Evolutionary conservation across 1,140 invertebrate genomes (phyloP).

Genomic region (Ceratosolen solmsi): DNA sequence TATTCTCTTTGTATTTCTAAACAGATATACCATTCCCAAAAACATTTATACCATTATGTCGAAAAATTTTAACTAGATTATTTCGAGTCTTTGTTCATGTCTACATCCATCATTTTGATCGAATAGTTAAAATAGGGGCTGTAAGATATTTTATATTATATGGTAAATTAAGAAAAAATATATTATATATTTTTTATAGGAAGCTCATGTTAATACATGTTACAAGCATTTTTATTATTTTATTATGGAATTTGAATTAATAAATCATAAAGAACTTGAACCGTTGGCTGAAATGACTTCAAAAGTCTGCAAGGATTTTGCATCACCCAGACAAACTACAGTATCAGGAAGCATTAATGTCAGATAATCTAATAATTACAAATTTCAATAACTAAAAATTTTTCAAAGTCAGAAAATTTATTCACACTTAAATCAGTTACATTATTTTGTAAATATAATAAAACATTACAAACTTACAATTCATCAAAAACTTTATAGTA

Average conservation of each 20-base stretch:
- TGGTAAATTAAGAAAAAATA: neutral
- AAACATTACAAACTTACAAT: constrained; percentile 17
- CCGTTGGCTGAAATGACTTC: constrained; percentile 86
- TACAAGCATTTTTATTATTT: constrained; percentile 99
- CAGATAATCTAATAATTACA: constrained; percentile 60
- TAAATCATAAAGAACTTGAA: constrained; percentile 90
- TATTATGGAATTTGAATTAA: constrained; percentile 90
- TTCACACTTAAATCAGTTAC: constrained; percentile 10
- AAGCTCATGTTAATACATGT: constrained; percentile 96
- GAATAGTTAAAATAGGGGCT: constrained; percentile 89
- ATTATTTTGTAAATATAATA: constrained; percentile 40
- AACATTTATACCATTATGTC: constrained; percentile 84
- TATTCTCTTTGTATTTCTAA: constrained; percentile 60
- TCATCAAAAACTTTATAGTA: neutral
- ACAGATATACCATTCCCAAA: constrained; percentile 91
- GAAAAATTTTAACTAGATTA: constrained; percentile 92
- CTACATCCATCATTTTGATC: constrained; percentile 97
- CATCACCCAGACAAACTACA: constrained; percentile 54
- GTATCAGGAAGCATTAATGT: constrained; percentile 55
- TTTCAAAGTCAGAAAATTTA: constrained; percentile 3
- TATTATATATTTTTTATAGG: constrained; percentile 76
- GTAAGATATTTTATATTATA: constrained; percentile 75
- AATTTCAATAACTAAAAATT: neutral
- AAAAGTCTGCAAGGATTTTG: constrained; percentile 78
- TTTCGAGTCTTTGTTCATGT: constrained; percentile 96